Conservation (phyloP, 2,797 vertebrate genomes). For the Enteromius unitaeniatus region DNA sequence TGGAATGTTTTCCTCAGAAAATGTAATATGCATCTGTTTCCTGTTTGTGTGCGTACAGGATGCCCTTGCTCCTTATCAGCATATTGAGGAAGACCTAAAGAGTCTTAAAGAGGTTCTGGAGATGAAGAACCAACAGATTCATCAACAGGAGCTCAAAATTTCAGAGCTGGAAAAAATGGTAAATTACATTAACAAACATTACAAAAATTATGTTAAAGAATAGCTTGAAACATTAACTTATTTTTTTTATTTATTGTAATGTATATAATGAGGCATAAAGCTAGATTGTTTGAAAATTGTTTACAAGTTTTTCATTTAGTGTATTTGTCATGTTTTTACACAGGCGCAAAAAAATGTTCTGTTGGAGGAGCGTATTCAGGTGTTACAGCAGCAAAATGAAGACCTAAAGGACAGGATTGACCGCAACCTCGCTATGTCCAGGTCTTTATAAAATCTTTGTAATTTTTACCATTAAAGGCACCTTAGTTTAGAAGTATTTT, state of each 20-base stretch:
- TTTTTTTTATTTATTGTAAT: neutral
- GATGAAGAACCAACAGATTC: conserved; percentile 97
- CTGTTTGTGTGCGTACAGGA: conserved; percentile 73
- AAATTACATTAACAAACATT: conserved; percentile 56
- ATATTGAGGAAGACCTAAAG: conserved; percentile 93
- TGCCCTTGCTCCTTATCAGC: conserved; percentile 90
- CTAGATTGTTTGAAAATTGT: neutral
- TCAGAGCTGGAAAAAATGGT: conserved; percentile 95
- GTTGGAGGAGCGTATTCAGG: conserved; percentile 91
- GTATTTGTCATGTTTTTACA: conserved; percentile 69
- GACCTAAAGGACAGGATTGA: conserved; percentile 93
- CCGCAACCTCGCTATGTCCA: conserved; percentile 90
- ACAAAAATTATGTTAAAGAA: neutral
- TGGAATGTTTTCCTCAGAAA: too few species aligned
- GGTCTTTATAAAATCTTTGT: conserved; percentile 72
- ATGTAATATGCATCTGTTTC: neutral
- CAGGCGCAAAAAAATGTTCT: conserved; percentile 93
- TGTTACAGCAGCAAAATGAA: conserved; percentile 96
- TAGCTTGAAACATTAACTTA: neutral
- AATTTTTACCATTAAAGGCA: neutral
- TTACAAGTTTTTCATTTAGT: neutral
- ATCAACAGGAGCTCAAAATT: conserved; percentile 93
- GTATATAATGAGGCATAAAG: neutral
- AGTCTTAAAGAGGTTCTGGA: conserved; percentile 94
- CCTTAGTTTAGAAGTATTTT: neutral